Conservation (phyloP, 2,888 invertebrate species). For the Poecilus cupreus region DNA sequence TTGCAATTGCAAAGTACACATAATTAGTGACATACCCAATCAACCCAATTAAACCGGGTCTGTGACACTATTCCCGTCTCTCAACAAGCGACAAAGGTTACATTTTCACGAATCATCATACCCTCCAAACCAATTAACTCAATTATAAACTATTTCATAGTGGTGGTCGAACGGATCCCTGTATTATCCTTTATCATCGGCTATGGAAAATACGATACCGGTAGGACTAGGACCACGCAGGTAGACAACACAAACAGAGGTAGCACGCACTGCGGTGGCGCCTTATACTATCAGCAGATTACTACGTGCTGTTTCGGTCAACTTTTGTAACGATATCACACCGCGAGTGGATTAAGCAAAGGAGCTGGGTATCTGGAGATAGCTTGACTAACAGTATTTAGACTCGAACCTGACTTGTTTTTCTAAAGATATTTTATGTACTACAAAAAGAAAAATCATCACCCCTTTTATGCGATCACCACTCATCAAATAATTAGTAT, state of each 20-base stretch:
- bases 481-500: too few species aligned
- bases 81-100: not conserved
- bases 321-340: not conserved
- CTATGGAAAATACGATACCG: constrained; percentile 45
- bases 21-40: not conserved
- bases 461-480: too few species aligned
- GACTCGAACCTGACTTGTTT: too few species aligned
- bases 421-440: too few species aligned
- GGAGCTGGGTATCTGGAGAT: not conserved
- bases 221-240: constrained; percentile 1
- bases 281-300: not conserved
- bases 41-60: not conserved
- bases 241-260: not conserved
- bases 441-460: too few species aligned
- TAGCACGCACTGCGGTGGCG: not conserved
- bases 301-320: constrained; percentile 1
- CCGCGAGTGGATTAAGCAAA: not conserved
- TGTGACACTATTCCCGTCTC: not conserved
- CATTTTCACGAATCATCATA: constrained; percentile 33
- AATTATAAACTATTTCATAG: constrained; percentile 44
- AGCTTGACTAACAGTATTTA: too few species aligned
- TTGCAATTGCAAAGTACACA: not conserved
- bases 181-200: constrained; percentile 44
- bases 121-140: constrained; percentile 44
- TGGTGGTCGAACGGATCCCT: not conserved